Conservation (phyloP, 1,140 invertebrate species). For the Drosophila triauraria region DNA sequence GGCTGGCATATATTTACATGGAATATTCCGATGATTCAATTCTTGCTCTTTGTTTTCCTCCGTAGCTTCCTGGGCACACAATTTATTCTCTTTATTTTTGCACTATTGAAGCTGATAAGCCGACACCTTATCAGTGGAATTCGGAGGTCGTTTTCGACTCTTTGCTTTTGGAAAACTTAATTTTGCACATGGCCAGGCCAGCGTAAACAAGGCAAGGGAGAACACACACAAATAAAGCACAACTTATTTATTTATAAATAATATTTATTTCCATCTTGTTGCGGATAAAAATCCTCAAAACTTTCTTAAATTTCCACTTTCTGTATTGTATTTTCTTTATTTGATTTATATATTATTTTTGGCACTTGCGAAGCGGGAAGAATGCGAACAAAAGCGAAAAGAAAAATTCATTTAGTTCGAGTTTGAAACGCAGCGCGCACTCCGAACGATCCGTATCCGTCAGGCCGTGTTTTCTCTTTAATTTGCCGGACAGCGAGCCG, state of each 20-base stretch:
- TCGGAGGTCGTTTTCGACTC: conserved; percentile 13
- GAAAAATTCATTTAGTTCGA: conserved; percentile 14
- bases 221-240: conserved; percentile 8
- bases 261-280: conserved; percentile 27
- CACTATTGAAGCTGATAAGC: conserved; percentile 40
- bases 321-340: conserved; percentile 19
- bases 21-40: conserved; percentile 42
- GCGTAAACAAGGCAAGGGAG: conserved; percentile 12
- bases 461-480: conserved; percentile 17
- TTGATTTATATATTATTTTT: conserved; percentile 45
- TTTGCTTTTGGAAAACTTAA: conserved; percentile 15
- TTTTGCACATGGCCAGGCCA: conserved; percentile 29
- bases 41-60: conserved; percentile 21
- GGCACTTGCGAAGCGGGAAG: conserved; percentile 61
- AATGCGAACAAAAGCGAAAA: conserved; percentile 37
- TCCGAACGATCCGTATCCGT: conserved; percentile 65
- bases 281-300: not conserved
- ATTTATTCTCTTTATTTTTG: conserved; percentile 5
- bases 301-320: conserved; percentile 27
- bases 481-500: not conserved
- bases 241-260: conserved; percentile 44
- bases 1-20: conserved; percentile 65
- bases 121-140: conserved; percentile 28
- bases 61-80: conserved; percentile 4
- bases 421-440: conserved; percentile 38